Conservation (phyloP, 2,113 vertebrate species). For the Halichoerus grypus region DNA sequence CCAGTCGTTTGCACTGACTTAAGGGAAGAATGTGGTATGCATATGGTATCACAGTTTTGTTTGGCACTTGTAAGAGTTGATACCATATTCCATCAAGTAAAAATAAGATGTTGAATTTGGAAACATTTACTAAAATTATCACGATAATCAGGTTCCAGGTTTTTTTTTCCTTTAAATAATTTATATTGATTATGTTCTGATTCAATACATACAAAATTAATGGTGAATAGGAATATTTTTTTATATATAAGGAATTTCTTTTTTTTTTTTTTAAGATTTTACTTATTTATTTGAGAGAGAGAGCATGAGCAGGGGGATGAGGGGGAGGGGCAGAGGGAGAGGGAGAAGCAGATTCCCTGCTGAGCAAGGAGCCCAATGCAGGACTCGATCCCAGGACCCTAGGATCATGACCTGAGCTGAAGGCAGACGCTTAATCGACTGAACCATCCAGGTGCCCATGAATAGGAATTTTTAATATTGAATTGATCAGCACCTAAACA, state of each 20-base stretch:
- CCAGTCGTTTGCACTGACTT: neutral
- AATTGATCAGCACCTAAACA: neutral
- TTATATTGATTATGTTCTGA: neutral
- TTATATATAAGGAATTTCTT: neutral
- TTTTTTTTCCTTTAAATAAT: neutral
- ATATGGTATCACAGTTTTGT: neutral
- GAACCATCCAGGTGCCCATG: no score
- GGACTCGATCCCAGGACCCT: no score
- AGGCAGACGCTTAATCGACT: no score
- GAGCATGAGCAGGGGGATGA: no score
- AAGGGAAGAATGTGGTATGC: neutral
- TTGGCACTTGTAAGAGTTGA: neutral
- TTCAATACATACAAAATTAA: neutral
- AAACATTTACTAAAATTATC: neutral
- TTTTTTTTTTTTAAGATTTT: no score
- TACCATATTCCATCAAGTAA: neutral
- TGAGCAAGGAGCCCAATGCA: no score
- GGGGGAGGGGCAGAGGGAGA: no score
- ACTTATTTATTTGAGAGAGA: no score
- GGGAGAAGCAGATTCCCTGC: no score
- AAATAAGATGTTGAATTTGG: neutral
- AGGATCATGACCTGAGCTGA: no score
- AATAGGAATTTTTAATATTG: neutral
- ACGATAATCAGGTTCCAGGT: neutral
- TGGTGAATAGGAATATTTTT: neutral